Evolutionary conservation across 2,113 vertebrate genomes (phyloP), one percentile per base, ranked within the genome.

Genomic region (Amblyopsis rosae): DNA sequence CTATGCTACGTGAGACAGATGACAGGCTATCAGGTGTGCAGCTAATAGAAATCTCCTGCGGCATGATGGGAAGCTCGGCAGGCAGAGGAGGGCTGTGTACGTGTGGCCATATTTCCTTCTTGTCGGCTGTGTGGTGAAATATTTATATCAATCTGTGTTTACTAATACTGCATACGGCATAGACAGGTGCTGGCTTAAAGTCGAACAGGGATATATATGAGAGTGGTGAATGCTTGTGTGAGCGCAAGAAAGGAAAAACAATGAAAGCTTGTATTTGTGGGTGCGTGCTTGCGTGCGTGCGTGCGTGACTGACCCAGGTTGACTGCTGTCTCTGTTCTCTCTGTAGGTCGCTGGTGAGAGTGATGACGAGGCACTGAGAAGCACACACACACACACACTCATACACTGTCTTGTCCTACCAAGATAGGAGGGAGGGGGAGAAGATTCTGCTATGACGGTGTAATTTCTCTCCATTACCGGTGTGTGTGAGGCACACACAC

Each of bases 271-370:
- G n/a, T 32, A n/a, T 12, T n/a, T 72, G 56, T 58, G 48, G 45
- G 59, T 65, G 11, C 63, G 17, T 17, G 16, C 45, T 15, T 65
- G 49, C 66, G 17, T 17, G 16, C 45, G 16, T 65, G 49, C 66
- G 46, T 75, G 67, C 54, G 60, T 77, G 69, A 78, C 75, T 79
- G 84, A 87, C 81, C 85, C 84, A 81, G 81, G 74, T 80, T 91
- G 90, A 91, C 88, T 85, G 83, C 81, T 82, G n/a, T 91, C 82
- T 91, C 84, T 88, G 79, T 89, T 89, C 85, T 83, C 83, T 88
- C 88, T 81, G 82, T 87, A 91, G 90, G 90, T 90, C 84, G 85
- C 87, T 79, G 88, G 75, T 86, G 77, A 88, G 88, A 89, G 79
- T 84, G 88, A 89, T 90, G 88, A 87, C 84, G 73, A 64, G 88